Base-by-base conservation (phyloP, 2,113 vertebrate genomes). In the Strigops habroptila region DNA sequence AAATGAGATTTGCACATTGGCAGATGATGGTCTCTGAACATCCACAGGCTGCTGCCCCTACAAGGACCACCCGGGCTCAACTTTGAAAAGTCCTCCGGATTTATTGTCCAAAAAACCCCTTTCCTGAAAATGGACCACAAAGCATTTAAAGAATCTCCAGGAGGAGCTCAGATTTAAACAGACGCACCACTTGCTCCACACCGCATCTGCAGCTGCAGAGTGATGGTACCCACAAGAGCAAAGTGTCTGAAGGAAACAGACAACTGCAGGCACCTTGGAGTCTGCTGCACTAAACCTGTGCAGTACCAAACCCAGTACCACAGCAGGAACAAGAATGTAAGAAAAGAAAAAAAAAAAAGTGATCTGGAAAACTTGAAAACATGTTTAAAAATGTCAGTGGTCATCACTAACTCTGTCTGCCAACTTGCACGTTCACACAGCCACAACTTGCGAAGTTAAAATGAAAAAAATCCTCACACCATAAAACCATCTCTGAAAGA, bases 121-220 rank as follows among this genome's bases (percentile, higher is more conserved):
- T n/a, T 33, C 51, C 48, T 80, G 48, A 64, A 69, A 91, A 75
- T 0, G 6, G 55, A 67, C 18, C 39, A 51, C 33, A 48, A 65
- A 69, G 23, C 21, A 71, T 55, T 71, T 51, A 81, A 69, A 63
- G 35, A 21, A 77, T 55, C 46, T 79, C 28, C 33, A 82, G 39
- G 10, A 12, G 15, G 5, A 88, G 24, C 11, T 75, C n/a, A 68
- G n/a, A 28, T 48, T 77, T 35, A 37, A 81, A 57, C 28, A 78
- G 48, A 18, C 0, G 3, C 0, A 7, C 10, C 17, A 70, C 41
- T 75, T 80, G 49, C 59, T 81, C 41, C 3, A 9, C 18, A 53
- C 5, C 57, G 44, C 27, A 33, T 11, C 46, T 14, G 30, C 35
- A 46, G 18, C 27, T 12, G 2, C 0, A 0, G 46, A 71, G 55